Evolutionary conservation across 2,888 invertebrate genomes (phyloP).

Genomic region (Poecilus cupreus): DNA sequence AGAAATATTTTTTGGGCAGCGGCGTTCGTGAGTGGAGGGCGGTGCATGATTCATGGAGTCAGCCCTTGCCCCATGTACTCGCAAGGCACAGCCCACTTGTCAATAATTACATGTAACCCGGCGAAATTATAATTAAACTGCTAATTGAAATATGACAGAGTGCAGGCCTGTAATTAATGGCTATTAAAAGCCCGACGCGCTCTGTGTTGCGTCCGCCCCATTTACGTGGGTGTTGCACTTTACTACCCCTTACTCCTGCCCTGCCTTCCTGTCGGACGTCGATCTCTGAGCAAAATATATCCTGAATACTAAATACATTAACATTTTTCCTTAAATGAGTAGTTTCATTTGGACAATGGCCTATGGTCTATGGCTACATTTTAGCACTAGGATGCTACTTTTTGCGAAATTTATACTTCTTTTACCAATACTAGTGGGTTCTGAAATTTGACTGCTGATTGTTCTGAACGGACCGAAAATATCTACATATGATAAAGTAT

Average conservation of each 20-base stretch:
- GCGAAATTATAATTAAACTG: conserved; percentile 58
- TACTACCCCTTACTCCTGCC: conserved; percentile 13
- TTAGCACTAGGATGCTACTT: too few species aligned
- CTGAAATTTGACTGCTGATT: too few species aligned
- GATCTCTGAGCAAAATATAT: neutral
- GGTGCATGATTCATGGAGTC: neutral
- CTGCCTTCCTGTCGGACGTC: neutral
- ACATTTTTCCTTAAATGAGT: too few species aligned
- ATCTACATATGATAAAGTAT: too few species aligned
- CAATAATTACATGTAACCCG: conserved; percentile 56
- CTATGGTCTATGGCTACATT: too few species aligned
- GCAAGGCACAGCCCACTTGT: conserved; percentile 44
- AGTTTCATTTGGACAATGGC: too few species aligned
- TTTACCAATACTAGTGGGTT: too few species aligned
- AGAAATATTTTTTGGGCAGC: neutral
- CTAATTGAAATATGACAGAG: conserved; percentile 59
- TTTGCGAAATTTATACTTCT: too few species aligned
- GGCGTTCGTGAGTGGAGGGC: neutral
- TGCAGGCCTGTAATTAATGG: conserved; percentile 55
- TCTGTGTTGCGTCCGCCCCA: conserved; percentile 16
- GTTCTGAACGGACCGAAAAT: too few species aligned
- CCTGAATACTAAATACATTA: conserved; percentile 3
- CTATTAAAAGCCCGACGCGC: conserved; percentile 37
- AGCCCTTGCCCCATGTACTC: neutral
- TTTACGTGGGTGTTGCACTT: conserved; percentile 40